Conservation (phyloP, 2,888 invertebrate genomes). For the Caradrina clavipalpis region DNA sequence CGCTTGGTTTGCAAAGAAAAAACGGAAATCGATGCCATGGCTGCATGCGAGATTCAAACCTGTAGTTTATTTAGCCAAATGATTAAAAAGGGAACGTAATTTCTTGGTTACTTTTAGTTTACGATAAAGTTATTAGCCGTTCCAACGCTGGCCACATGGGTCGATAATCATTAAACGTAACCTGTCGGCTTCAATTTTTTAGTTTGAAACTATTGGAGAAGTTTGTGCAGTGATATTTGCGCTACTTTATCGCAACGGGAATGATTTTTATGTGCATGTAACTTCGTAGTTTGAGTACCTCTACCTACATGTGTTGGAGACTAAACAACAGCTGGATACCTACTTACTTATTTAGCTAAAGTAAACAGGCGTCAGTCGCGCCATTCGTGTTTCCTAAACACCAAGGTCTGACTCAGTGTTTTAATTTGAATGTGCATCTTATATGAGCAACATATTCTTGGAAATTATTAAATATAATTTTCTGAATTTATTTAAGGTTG, state of each 20-base stretch:
- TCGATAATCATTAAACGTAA: conserved; percentile 75
- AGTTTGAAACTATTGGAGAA: conserved; percentile 26
- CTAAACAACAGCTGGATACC: conserved; percentile 56
- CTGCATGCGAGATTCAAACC: conserved; percentile 22
- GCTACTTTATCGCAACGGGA: not conserved
- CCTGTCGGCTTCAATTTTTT: conserved; percentile 60
- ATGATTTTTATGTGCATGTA: conserved; percentile 1
- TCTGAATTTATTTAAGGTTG: not conserved
- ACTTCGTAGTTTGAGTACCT: not conserved
- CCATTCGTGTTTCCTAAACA: conserved; percentile 55
- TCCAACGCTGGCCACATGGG: conserved; percentile 74
- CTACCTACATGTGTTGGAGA: conserved; percentile 30
- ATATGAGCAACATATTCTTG: conserved; percentile 16
- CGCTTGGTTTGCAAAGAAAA: conserved; percentile 72
- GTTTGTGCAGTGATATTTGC: conserved; percentile 7
- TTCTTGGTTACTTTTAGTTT: conserved; percentile 41
- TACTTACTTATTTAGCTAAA: conserved; percentile 29
- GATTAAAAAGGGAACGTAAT: conserved; percentile 5
- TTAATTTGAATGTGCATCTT: conserved; percentile 27
- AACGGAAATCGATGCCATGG: conserved; percentile 74
- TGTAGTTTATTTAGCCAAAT: conserved; percentile 7
- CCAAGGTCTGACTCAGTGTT: conserved; percentile 37
- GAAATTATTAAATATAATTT: not conserved
- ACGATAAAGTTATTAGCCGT: conserved; percentile 33
- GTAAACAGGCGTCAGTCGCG: conserved; percentile 63